phyloP scores from a whole-genome alignment of 2,113 vertebrate species.

The Dermatemys mawii region DNA sequence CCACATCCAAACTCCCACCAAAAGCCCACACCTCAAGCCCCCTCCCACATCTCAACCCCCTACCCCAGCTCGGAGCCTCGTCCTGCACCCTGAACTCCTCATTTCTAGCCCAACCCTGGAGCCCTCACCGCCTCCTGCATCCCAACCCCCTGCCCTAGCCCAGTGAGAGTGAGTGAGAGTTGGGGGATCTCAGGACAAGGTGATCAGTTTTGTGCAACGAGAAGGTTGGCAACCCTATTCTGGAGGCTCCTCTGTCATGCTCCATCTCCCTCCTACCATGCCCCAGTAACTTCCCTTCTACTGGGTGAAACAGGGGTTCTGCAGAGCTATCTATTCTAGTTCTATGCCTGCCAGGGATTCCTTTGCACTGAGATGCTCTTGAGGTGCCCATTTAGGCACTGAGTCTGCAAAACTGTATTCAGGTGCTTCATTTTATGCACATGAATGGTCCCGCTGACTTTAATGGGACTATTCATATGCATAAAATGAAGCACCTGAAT shows the following conservation, averaged over 20 bases:
- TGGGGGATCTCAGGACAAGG: too few relatives aligned
- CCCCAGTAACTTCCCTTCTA: not conserved
- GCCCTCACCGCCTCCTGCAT: too few relatives aligned
- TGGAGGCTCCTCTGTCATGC: not conserved
- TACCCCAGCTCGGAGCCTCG: too few relatives aligned
- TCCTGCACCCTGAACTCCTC: too few relatives aligned
- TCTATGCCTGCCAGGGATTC: not conserved
- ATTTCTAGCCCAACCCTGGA: too few relatives aligned
- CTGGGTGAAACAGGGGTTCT: not conserved
- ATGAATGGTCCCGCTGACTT: not conserved
- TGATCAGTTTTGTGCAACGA: too few relatives aligned
- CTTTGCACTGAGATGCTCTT: not conserved
- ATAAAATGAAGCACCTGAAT: too few relatives aligned
- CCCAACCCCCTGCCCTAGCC: too few relatives aligned
- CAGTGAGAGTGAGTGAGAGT: too few relatives aligned
- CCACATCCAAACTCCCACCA: too few relatives aligned
- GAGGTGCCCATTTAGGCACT: not conserved
- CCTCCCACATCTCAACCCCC: too few relatives aligned
- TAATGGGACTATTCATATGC: not conserved
- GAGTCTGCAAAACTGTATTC: not conserved
- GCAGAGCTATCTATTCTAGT: not conserved
- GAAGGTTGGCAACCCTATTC: not conserved
- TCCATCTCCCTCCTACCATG: not conserved
- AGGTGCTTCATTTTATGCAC: not conserved
- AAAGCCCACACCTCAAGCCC: too few relatives aligned